A percentile compares a stretch with the other conserved stretches of the same genome.
phyloP scores from a whole-genome alignment of 2,888 invertebrate species.

The Thumatha senex region DNA sequence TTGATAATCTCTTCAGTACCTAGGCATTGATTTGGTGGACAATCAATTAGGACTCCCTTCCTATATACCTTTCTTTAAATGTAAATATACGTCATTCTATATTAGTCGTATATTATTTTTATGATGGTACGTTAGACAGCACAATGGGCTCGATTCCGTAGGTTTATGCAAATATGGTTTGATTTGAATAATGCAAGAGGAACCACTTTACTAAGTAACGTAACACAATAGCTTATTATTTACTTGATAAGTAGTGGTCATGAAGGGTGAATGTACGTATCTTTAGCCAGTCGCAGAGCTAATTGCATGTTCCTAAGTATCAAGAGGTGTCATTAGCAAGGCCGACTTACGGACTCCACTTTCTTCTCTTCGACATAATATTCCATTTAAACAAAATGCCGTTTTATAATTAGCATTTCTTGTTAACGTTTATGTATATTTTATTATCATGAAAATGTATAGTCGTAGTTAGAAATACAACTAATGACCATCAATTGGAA shows the following conservation, averaged over 20 bases:
- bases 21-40: neutral
- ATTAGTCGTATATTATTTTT: neutral
- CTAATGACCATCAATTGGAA: slow-evolving; percentile 1
- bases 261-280: slow-evolving; percentile 35
- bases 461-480: neutral
- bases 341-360: slow-evolving; percentile 31
- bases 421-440: slow-evolving; percentile 7
- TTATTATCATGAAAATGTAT: neutral
- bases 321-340: slow-evolving; percentile 43
- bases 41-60: neutral
- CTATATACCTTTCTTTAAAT: too few relatives aligned
- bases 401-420: slow-evolving; percentile 23
- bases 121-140: slow-evolving; percentile 50
- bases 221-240: slow-evolving; percentile 21
- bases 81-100: neutral
- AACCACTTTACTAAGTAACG: slow-evolving; percentile 12
- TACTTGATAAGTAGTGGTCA: slow-evolving; percentile 29
- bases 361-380: slow-evolving; percentile 23
- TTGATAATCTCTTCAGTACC: neutral
- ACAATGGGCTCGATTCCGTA: slow-evolving; percentile 43
- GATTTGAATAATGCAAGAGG: slow-evolving; percentile 30
- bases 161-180: slow-evolving; percentile 22
- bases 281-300: slow-evolving; percentile 19
- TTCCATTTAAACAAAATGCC: slow-evolving; percentile 22
- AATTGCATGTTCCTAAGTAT: slow-evolving; percentile 31